These are phyloP conservation scores for Rhinoraja longicauda DNA, from an alignment of 2,797 vertebrate genomes.

Conservation along the genomic window DNA sequence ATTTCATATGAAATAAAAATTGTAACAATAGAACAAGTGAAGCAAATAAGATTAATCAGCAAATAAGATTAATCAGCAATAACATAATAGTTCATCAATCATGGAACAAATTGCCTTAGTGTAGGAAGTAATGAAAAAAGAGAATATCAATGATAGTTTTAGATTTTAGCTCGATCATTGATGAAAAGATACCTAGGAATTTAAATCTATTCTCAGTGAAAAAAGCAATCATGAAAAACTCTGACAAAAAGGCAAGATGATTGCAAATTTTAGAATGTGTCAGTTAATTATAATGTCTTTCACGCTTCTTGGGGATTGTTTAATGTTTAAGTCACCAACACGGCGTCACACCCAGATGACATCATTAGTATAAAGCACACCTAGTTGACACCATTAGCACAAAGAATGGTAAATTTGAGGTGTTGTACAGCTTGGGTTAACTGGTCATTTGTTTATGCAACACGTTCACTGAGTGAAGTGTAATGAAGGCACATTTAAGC, in stretches of 20 bases:
- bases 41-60: not conserved
- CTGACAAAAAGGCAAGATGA: not conserved
- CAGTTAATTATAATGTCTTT: not conserved
- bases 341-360: not conserved
- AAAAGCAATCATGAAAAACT: not conserved
- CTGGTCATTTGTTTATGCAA: not conserved
- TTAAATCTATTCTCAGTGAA: not conserved
- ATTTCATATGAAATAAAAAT: not conserved
- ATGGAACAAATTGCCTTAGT: conserved; percentile 7
- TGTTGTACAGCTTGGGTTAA: no score
- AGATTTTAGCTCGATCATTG: not conserved
- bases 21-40: not conserved
- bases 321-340: no score
- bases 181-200: not conserved
- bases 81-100: not conserved
- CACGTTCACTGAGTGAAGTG: no score
- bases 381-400: not conserved
- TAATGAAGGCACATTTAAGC: no score
- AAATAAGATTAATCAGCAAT: not conserved
- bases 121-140: not conserved
- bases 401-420: not conserved
- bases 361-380: no score
- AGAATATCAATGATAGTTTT: not conserved
- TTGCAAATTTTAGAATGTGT: not conserved
- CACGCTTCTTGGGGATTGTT: not conserved